Base-by-base conservation (phyloP, 2,888 invertebrate genomes). In the Schrankia costaestrigalis region DNA sequence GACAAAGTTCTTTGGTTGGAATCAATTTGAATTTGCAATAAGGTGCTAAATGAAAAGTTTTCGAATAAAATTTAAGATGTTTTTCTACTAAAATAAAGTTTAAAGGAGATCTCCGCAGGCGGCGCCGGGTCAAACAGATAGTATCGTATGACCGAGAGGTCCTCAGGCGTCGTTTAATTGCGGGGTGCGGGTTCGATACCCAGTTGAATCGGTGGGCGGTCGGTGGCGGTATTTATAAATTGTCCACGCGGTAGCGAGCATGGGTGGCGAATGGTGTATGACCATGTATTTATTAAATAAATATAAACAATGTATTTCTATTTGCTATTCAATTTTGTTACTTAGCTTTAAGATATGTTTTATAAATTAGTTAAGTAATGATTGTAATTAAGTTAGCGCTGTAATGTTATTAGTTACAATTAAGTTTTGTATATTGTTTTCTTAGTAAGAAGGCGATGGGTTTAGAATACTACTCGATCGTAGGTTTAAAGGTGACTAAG, bases 111-210 rank as follows among this genome's bases (percentile, higher is more conserved):
- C 69, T 64, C 66, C 53, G 56, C 71, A 71, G 71, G 72, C 73
- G 73, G 72, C 65, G 60, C 55, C 55, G 69, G 78, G 77, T 78
- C 77, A 72, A 57, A 61, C 52, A 63, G 77, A 76, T 74, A 66
- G 70, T 71, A 78, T 78, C 78, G 56, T 56, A 66, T 77, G 77
- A 78, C 78, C 76, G 61, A 65, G 64, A 69, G 74, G 68, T 65
- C 78, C 76, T 42, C 66, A 64, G 78, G 78, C 77, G 67, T 74
- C 74, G 67, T 81, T 82, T 81, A 80, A 81, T 81, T 81, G 80
- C 72, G 56, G 71, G 60, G 58, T 63, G 64, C 69, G 63, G 68
- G 74, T 77, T 72, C 76, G 77, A 73, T 64, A 61, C 65, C 58
- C 60, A 35, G 57, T 61, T 63, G 72, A 69, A 71, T 67, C 70